A percentile compares a stretch with the other conserved stretches of the same genome.
Evolutionary conservation across 2,888 invertebrate genomes (phyloP).

Genomic region (Plagodis pulveraria): DNA sequence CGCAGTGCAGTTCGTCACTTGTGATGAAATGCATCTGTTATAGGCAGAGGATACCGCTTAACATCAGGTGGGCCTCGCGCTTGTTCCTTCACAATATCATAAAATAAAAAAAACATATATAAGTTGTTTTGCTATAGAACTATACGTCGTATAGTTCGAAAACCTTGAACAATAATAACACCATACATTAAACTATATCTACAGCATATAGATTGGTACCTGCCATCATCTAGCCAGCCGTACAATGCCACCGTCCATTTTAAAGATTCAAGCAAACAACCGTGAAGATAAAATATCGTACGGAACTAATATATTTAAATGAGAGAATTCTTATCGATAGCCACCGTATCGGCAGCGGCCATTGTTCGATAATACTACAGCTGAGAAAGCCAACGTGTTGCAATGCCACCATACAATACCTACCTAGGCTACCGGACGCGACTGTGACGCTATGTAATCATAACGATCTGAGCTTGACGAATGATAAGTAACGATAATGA

Average conservation of each 20-base stretch:
- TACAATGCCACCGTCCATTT: constrained; percentile 9
- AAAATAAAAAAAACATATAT: no score
- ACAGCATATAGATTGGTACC: no score
- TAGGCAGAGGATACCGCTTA: no score
- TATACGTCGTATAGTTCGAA: no score
- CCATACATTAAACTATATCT: no score
- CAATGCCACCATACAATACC: constrained; percentile 13
- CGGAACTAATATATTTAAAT: constrained; percentile 26
- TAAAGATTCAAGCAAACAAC: constrained; percentile 6
- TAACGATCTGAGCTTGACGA: constrained; percentile 11
- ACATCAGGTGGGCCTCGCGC: no score
- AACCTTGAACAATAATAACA: no score
- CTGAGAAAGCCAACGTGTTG: constrained; percentile 14
- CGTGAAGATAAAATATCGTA: constrained; percentile 23
- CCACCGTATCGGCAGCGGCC: constrained; percentile 13
- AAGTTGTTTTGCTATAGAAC: no score
- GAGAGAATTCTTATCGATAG: constrained; percentile 21
- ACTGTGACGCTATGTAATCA: constrained; percentile 15
- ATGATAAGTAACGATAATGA: constrained; percentile 19
- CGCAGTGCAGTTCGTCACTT: no score
- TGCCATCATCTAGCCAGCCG: constrained; percentile 6
- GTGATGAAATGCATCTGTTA: no score
- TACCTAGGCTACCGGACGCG: background rate
- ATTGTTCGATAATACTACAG: constrained; percentile 10
- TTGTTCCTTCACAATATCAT: no score